Evolutionary conservation across 2,888 invertebrate species (phyloP).

Genomic region (Aspidiotus rigidus): DNA sequence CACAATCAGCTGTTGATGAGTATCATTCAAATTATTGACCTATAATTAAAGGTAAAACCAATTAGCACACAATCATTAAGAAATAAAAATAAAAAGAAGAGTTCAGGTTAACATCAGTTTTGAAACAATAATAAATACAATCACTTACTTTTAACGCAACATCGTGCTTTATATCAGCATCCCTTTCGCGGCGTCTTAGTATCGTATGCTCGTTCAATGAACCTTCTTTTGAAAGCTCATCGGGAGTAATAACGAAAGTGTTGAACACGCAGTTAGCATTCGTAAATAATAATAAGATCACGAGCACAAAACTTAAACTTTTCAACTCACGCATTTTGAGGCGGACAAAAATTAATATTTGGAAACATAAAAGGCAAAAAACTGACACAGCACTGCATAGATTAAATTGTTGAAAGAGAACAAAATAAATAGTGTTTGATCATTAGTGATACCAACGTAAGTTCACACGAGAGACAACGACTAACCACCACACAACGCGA

Average conservation of each 20-base stretch:
- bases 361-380: too few species aligned
- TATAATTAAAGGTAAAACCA: slow-evolving; percentile 45
- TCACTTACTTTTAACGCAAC: background rate
- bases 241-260: background rate
- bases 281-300: background rate
- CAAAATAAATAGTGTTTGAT: too few species aligned
- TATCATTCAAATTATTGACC: slow-evolving; percentile 70
- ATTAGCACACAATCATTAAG: background rate
- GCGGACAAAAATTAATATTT: too few species aligned
- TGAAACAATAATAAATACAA: background rate
- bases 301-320: background rate
- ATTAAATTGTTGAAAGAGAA: too few species aligned
- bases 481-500: too few species aligned
- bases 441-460: too few species aligned
- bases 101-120: too few species aligned
- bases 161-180: background rate
- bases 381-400: too few species aligned
- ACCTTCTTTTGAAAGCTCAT: background rate
- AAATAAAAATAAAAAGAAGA: background rate
- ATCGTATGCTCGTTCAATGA: background rate
- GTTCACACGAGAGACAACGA: too few species aligned
- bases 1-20: slow-evolving; percentile 79
- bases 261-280: background rate
- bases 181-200: background rate
- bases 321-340: background rate